These are phyloP conservation scores for Yponomeuta plumbellus DNA, from an alignment of 2,888 invertebrate species.

Conservation along the genomic window DNA sequence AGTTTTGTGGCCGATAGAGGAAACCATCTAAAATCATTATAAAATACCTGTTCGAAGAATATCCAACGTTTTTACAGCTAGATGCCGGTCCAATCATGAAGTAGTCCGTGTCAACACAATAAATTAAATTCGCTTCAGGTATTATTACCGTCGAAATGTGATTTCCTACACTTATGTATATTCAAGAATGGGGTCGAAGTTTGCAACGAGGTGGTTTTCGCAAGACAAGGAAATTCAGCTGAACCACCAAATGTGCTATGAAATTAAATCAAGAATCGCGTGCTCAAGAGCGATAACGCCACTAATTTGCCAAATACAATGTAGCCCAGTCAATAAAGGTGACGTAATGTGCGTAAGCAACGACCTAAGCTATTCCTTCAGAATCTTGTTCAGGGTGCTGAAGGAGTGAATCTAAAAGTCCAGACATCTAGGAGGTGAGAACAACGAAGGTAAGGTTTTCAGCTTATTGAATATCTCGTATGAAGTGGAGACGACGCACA, in stretches of 20 bases:
- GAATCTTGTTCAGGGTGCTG: no score
- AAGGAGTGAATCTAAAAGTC: no score
- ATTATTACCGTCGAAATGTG: neutral
- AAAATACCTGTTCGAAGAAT: constrained; percentile 1
- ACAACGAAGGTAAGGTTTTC: no score
- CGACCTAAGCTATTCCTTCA: no score
- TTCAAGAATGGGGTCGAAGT: neutral
- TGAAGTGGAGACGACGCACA: no score
- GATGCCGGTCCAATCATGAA: neutral
- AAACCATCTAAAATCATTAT: neutral
- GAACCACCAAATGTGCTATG: neutral
- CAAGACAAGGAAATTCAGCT: no score
- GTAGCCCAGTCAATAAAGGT: no score
- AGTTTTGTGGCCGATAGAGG: neutral
- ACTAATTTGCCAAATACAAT: neutral
- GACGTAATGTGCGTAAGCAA: no score
- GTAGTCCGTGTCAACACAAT: constrained; percentile 3
- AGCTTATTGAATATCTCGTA: no score
- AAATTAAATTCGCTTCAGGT: neutral
- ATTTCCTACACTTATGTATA: no score
- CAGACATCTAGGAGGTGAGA: no score
- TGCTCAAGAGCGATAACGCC: neutral
- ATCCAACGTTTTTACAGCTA: neutral
- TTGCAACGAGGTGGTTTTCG: neutral
- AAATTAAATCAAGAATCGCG: neutral